These are phyloP conservation scores for Drosophila koepferae DNA, from an alignment of 2,888 invertebrate genomes.

Conservation along the genomic window DNA sequence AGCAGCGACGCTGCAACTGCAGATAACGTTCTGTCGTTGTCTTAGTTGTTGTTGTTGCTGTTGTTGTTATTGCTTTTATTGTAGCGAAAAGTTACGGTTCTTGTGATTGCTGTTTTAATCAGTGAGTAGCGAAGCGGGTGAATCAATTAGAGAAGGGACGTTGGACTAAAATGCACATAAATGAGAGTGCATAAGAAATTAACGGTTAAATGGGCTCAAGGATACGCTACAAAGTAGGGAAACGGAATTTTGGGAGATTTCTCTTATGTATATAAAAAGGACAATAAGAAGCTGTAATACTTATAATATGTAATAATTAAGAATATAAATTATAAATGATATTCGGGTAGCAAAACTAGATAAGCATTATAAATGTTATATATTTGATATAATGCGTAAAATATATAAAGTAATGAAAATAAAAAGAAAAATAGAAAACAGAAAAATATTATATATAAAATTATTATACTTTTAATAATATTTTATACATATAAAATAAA, in stretches of 20 bases:
- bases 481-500: too few relatives aligned
- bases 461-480: too few relatives aligned
- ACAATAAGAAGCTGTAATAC: background rate
- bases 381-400: background rate
- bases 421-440: too few relatives aligned
- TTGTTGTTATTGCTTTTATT: conserved; percentile 21
- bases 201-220: background rate
- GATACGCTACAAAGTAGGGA: background rate
- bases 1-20: conserved; percentile 27
- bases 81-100: conserved; percentile 18
- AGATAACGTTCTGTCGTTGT: background rate
- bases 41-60: background rate
- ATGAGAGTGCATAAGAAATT: background rate
- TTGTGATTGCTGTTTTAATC: conserved; percentile 32
- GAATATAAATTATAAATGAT: background rate
- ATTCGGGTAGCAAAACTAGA: background rate
- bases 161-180: conserved; percentile 17
- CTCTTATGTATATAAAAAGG: background rate
- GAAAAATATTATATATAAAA: too few relatives aligned
- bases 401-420: too few relatives aligned
- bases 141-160: conserved; percentile 2
- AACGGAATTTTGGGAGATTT: background rate
- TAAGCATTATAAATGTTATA: background rate
- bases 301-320: background rate
- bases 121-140: conserved; percentile 12